Conservation (phyloP, 2,113 vertebrate species). For the Cheirogaleus medius region DNA sequence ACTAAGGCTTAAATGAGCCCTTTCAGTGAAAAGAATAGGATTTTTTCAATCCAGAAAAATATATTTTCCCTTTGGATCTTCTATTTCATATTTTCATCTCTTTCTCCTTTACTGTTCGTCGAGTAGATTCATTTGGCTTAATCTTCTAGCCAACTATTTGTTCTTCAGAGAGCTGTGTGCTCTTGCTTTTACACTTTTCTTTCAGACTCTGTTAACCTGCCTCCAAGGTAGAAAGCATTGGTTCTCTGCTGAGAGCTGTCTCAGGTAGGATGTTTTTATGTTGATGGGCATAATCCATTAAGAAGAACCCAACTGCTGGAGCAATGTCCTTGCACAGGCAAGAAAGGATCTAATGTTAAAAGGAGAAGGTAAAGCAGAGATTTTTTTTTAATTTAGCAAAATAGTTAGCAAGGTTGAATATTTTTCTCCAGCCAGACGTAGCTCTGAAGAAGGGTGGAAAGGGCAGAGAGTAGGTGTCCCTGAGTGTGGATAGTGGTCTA, state of each 20-base stretch:
- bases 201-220: background rate
- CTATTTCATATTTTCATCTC: background rate
- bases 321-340: background rate
- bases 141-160: background rate
- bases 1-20: background rate
- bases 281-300: background rate
- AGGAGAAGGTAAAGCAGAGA: background rate
- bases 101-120: background rate
- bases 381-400: background rate
- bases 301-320: background rate
- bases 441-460: background rate
- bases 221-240: background rate
- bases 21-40: background rate
- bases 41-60: background rate
- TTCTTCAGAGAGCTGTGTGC: background rate
- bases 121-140: background rate
- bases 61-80: background rate
- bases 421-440: background rate
- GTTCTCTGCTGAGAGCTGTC: background rate
- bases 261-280: background rate
- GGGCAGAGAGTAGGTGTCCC: background rate
- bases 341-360: background rate
- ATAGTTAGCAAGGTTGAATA: background rate
- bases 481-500: background rate
- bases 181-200: background rate